These are phyloP conservation scores for Kuschelorhynchus macadamiae DNA, from an alignment of 2,888 invertebrate species.

Conservation along the genomic window DNA sequence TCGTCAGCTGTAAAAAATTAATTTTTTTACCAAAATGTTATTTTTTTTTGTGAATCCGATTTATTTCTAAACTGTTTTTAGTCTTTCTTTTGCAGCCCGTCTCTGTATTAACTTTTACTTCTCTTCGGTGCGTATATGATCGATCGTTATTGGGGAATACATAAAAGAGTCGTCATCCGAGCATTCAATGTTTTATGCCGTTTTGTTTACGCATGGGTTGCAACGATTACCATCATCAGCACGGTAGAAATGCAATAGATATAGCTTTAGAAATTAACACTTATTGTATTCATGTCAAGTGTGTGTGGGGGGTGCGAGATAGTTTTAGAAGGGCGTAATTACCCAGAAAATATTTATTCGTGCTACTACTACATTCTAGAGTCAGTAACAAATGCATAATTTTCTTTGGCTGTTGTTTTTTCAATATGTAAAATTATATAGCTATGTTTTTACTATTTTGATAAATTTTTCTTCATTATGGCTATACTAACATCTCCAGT, in stretches of 20 bases:
- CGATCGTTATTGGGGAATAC: constrained; percentile 60
- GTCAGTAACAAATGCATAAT: too few relatives aligned
- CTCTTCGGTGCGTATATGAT: constrained; percentile 57
- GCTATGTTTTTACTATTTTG: too few relatives aligned
- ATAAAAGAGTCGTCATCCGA: constrained; percentile 62
- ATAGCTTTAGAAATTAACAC: constrained; percentile 63
- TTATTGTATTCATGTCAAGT: constrained; percentile 55
- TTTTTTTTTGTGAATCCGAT: too few relatives aligned
- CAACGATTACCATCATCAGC: constrained; percentile 40
- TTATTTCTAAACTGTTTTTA: too few relatives aligned
- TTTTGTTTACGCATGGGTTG: constrained; percentile 42
- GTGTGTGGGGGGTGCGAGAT: not conserved
- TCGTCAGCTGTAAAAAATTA: too few relatives aligned
- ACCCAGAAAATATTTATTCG: not conserved
- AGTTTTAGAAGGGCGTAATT: not conserved
- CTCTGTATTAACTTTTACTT: too few relatives aligned
- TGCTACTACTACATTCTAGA: not conserved
- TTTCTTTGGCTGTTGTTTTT: too few relatives aligned
- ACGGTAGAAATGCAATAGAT: constrained; percentile 18
- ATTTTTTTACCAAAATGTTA: too few relatives aligned
- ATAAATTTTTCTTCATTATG: too few relatives aligned
- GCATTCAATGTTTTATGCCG: constrained; percentile 63
- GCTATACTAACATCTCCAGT: too few relatives aligned
- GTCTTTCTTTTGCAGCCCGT: too few relatives aligned
- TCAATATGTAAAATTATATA: too few relatives aligned